Conservation (phyloP, 2,113 vertebrate species). For the Genyomyrus donnyi region DNA sequence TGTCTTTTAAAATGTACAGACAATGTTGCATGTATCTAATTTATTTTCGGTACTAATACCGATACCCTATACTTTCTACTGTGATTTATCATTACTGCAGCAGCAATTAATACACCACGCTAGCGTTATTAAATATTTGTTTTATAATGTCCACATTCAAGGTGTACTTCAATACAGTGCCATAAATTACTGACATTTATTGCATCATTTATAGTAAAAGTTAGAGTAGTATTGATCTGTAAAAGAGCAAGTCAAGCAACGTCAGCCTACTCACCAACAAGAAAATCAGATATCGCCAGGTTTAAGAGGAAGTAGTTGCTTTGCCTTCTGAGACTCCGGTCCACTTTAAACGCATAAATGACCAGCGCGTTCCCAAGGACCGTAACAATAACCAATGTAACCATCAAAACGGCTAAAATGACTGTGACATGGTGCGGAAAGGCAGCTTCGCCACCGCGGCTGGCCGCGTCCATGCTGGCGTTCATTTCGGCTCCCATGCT, state of each 20-base stretch:
- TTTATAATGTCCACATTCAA: neutral
- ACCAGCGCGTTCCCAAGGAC: constrained; percentile 74
- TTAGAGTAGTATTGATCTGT: neutral
- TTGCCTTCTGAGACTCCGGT: constrained; percentile 75
- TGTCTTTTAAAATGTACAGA: neutral
- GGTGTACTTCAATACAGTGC: neutral
- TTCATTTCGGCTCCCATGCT: neutral
- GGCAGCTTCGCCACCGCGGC: neutral
- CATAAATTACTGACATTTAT: neutral
- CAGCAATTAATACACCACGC: neutral
- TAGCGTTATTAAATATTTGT: neutral
- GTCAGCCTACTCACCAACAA: constrained; percentile 70
- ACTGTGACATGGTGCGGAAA: constrained; percentile 46
- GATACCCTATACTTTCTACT: neutral
- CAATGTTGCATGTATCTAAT: neutral
- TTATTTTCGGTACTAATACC: neutral
- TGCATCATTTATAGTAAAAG: neutral
- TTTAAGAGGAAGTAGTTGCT: constrained; percentile 83
- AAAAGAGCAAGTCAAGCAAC: neutral
- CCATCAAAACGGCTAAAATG: constrained; percentile 67
- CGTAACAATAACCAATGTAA: constrained; percentile 65
- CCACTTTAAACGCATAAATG: constrained; percentile 74
- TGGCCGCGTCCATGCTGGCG: neutral
- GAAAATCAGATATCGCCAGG: constrained; percentile 83
- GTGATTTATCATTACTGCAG: neutral